These are phyloP conservation scores for Paragorgia papillata DNA, from an alignment of 92 coral and sea anemone species.

Conservation along the genomic window DNA sequence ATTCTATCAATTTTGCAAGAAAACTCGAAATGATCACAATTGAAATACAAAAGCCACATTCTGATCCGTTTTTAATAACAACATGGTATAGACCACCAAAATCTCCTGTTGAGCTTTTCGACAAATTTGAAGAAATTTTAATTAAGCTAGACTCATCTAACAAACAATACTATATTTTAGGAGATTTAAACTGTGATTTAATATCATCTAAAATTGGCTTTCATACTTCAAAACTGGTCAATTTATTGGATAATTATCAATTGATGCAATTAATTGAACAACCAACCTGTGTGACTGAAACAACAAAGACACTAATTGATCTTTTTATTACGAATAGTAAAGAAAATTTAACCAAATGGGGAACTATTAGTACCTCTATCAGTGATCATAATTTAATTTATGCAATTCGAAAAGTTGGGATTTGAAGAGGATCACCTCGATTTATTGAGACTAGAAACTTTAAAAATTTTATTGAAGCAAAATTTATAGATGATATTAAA, in stretches of 20 bases:
- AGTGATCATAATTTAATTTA: conserved; percentile 56
- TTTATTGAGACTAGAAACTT: conserved; percentile 43
- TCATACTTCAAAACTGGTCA: background rate
- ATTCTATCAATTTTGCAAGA: too few relatives aligned
- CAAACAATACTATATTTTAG: too few relatives aligned
- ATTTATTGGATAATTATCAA: conserved; percentile 13
- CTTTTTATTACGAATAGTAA: conserved; percentile 46
- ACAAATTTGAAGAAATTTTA: too few relatives aligned
- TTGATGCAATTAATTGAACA: conserved; percentile 48
- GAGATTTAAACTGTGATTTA: too few relatives aligned
- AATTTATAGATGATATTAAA: conserved; percentile 9
- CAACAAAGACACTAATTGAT: conserved; percentile 51
- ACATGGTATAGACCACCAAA: too few relatives aligned
- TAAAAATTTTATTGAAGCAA: conserved; percentile 7
- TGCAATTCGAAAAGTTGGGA: conserved; percentile 55
- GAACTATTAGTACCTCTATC: conserved; percentile 47
- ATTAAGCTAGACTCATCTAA: too few relatives aligned
- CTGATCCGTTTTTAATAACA: too few relatives aligned
- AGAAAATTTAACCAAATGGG: conserved; percentile 36
- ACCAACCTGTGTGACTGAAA: conserved; percentile 49
- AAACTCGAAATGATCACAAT: too few relatives aligned
- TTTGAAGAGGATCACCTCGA: conserved; percentile 55
- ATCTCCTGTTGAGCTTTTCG: too few relatives aligned
- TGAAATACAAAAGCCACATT: too few relatives aligned
- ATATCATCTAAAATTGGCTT: background rate